These are phyloP conservation scores for Torymus tubicola DNA, from an alignment of 2,888 invertebrate genomes.

Conservation along the genomic window DNA sequence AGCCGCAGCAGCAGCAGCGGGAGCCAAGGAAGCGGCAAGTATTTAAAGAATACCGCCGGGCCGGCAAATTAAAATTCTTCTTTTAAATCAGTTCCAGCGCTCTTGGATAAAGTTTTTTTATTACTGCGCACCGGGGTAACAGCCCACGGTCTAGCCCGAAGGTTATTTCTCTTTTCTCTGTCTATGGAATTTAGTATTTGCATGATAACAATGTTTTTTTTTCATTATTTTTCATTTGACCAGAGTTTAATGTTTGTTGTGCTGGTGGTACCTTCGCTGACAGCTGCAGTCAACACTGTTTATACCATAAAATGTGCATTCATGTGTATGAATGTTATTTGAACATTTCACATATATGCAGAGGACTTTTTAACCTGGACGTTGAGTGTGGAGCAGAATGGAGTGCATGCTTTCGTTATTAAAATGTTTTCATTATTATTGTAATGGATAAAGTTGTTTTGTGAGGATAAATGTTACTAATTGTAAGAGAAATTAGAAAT, in stretches of 20 bases:
- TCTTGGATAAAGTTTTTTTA: constrained; percentile 47
- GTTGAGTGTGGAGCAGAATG: no score
- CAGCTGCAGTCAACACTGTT: constrained; percentile 5
- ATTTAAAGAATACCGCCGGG: constrained; percentile 35
- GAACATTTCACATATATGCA: no score
- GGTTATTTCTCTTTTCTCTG: constrained; percentile 37
- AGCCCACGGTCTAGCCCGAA: constrained; percentile 4
- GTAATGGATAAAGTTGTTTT: no score
- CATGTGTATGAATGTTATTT: no score
- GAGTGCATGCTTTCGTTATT: no score
- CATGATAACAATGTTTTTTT: constrained; percentile 43
- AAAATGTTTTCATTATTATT: no score
- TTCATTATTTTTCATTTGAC: not conserved
- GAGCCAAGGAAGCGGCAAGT: constrained; percentile 1
- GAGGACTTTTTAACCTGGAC: no score
- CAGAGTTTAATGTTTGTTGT: no score
- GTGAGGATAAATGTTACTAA: no score
- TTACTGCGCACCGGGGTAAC: constrained; percentile 33
- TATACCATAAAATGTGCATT: no score
- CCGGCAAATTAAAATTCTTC: constrained; percentile 48
- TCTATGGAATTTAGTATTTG: constrained; percentile 47
- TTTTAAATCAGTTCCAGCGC: constrained; percentile 42
- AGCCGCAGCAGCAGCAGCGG: no score
- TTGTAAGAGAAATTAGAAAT: no score
- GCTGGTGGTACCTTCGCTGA: not conserved